Evolutionary conservation across 2,888 invertebrate genomes (phyloP).

Genomic region (Chalcosyrphus nemorum): DNA sequence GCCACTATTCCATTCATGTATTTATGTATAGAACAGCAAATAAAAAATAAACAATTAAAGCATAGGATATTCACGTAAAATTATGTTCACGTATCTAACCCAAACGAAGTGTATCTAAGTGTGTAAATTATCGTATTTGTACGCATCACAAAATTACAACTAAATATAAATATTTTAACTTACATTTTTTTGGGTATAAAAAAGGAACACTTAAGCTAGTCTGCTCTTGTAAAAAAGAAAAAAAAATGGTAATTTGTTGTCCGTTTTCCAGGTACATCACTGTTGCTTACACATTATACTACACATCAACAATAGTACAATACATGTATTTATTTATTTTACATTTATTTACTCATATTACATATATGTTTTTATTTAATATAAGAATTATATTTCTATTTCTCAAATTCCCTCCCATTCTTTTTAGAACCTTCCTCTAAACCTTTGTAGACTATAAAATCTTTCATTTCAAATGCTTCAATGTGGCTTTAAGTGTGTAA

Average conservation of each 20-base stretch:
- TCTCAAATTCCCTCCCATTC: background rate
- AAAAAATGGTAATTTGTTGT: background rate
- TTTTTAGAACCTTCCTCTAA: background rate
- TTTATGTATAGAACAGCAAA: conserved; percentile 2
- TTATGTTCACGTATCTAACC: conserved; percentile 22
- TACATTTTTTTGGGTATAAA: background rate
- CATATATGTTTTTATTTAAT: background rate
- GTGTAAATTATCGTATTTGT: conserved; percentile 11
- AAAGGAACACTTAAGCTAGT: conserved; percentile 18
- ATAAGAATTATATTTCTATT: background rate
- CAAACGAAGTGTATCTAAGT: background rate
- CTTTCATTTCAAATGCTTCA: background rate
- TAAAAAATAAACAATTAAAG: background rate
- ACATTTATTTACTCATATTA: background rate
- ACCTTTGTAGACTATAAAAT: background rate
- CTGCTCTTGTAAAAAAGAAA: background rate
- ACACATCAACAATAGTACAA: background rate
- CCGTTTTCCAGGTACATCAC: background rate
- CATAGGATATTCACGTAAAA: conserved; percentile 8
- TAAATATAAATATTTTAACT: background rate
- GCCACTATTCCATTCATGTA: background rate
- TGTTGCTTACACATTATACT: background rate
- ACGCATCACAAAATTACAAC: conserved; percentile 6
- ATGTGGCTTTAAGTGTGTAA: background rate
- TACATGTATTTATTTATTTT: background rate